A percentile compares a stretch with the other conserved stretches of the same genome.
These are phyloP conservation scores for Drosophila fuyamai DNA, from an alignment of 1,140 invertebrate genomes.

Conservation along the genomic window DNA sequence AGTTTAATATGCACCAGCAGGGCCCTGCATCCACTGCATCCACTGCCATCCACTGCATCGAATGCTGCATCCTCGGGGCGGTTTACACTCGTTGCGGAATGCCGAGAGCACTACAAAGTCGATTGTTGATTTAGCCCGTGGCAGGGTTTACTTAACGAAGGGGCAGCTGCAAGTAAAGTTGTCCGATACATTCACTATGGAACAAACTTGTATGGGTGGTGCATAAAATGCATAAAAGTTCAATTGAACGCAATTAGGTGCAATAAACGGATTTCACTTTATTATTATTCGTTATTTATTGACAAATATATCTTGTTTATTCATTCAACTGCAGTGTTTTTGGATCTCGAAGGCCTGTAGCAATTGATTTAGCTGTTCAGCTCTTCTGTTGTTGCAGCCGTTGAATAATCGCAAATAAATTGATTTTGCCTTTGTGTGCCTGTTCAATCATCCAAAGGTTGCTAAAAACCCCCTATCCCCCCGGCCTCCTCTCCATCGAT, in stretches of 20 bases:
- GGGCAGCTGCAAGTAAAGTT: slow-evolving; percentile 14
- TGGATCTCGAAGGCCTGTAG: neutral
- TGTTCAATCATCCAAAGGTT: slow-evolving; percentile 11
- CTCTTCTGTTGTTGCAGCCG: slow-evolving; percentile 23
- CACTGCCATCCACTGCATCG: too few relatives aligned
- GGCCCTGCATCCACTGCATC: neutral
- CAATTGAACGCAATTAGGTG: slow-evolving; percentile 69
- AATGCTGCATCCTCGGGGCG: neutral
- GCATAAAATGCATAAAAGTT: slow-evolving; percentile 25
- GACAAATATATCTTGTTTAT: slow-evolving; percentile 37
- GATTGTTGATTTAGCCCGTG: slow-evolving; percentile 33
- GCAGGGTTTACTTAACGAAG: slow-evolving; percentile 26
- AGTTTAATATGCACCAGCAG: slow-evolving; percentile 19
- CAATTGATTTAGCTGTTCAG: neutral
- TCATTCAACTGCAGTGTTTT: slow-evolving; percentile 13
- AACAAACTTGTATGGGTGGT: slow-evolving; percentile 17
- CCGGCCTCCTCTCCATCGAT: neutral
- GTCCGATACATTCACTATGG: slow-evolving; percentile 51
- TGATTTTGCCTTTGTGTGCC: slow-evolving; percentile 49
- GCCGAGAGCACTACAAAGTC: slow-evolving; percentile 14
- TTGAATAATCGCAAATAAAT: slow-evolving; percentile 52
- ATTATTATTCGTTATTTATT: slow-evolving; percentile 51
- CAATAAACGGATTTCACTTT: slow-evolving; percentile 60
- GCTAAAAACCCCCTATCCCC: neutral
- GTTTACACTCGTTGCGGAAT: slow-evolving; percentile 21